These are phyloP conservation scores for Dione juno DNA, from an alignment of 2,888 invertebrate genomes.

Conservation along the genomic window DNA sequence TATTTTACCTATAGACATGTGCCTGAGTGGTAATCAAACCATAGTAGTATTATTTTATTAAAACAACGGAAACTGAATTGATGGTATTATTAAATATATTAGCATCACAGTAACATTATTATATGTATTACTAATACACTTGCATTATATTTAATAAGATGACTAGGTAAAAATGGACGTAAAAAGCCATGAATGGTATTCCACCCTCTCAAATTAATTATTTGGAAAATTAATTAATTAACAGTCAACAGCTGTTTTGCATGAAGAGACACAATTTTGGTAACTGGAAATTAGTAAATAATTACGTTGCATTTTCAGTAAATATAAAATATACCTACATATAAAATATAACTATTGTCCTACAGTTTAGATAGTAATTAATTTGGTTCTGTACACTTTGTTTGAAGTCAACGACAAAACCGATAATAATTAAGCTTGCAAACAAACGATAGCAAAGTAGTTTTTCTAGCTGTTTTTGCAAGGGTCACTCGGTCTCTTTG, in stretches of 20 bases:
- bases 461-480: background rate
- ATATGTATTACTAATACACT: too few relatives aligned
- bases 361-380: background rate
- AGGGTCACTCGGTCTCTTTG: conserved; percentile 22
- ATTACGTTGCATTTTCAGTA: background rate
- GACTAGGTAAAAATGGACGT: background rate
- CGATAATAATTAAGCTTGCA: background rate
- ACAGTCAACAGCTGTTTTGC: background rate
- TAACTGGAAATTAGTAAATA: background rate
- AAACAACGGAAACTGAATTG: too few relatives aligned
- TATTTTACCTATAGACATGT: too few relatives aligned
- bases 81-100: too few relatives aligned
- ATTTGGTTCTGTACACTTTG: background rate
- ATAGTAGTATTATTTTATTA: too few relatives aligned
- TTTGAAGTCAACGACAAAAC: background rate
- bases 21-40: too few relatives aligned
- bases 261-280: background rate
- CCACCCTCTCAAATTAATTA: background rate
- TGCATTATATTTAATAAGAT: too few relatives aligned
- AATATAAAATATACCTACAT: too few relatives aligned
- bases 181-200: background rate
- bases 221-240: background rate
- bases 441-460: background rate
- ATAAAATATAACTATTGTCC: background rate
- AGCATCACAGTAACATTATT: too few relatives aligned